Base-by-base conservation (phyloP, 2,113 vertebrate genomes). In the Eubucco bourcierii region DNA sequence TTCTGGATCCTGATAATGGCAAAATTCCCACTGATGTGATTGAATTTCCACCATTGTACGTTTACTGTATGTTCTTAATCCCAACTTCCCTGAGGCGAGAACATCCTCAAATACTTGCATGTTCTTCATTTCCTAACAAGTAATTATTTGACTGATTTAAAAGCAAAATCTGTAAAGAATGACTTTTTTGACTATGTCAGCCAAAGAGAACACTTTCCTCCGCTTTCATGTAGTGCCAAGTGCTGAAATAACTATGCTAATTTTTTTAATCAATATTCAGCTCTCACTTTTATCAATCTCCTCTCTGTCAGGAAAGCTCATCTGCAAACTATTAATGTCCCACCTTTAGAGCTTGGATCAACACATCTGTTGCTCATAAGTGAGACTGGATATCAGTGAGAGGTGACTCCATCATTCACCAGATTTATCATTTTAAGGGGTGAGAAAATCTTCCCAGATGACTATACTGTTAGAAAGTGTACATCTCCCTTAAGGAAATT, bases 51-150 rank as follows among this genome's bases (percentile, higher is more conserved):
- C 28, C 1, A 3, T 21, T 93, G 27, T 50, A 74, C 23, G 80
- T 91, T 83, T 87, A 67, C 59, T 50, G 39, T 76, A 55, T 16
- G 2, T 72, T 80, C 47, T 80, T 88, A 89, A 92, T 75, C 61
- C 58, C 15, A 67, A 2, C 12, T 68, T 37, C 39, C 75, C 10
- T 0, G 0, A 89, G 65, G 72, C 61, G 88, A 80, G 61, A 93
- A 87, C 65, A 67, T 72, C 47, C n/a, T 87, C 58, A 85, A 77
- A 90, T 71, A 79, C 17, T 74, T 71, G 24, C 4, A 33, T 80
- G 37, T 70, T 90, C 64, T 90, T 29, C 6, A 55, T 85, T 96
- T 94, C 72, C 81, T 83, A 93, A 53, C 58, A 93, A 93, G 85
- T 15, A 76, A 83, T 87, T n/a, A 13, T 37, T 92, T 89, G 77